Evolutionary conservation across 2,888 invertebrate genomes (phyloP).

Genomic region (Steinernema hermaphroditum): DNA sequence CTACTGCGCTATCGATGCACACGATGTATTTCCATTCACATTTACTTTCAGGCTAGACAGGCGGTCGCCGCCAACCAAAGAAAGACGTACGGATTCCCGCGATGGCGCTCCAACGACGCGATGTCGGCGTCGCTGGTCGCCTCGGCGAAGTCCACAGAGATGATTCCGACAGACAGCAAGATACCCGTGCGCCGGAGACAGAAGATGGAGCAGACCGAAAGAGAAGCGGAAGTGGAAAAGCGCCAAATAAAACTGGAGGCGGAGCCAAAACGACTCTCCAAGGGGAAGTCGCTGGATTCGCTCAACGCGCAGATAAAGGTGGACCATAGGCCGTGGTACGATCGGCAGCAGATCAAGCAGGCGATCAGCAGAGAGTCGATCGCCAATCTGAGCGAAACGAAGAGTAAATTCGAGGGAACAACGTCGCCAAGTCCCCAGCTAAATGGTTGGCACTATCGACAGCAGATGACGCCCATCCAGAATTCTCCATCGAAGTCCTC

Average conservation of each 20-base stretch:
- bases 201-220: slow-evolving; percentile 35
- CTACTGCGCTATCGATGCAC: slow-evolving; percentile 73
- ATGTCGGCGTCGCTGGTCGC: slow-evolving; percentile 60
- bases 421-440: neutral
- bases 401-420: slow-evolving; percentile 30
- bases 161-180: slow-evolving; percentile 46
- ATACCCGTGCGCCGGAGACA: slow-evolving; percentile 36
- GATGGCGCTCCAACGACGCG: slow-evolving; percentile 60
- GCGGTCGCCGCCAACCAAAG: slow-evolving; percentile 40
- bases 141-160: slow-evolving; percentile 43
- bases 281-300: slow-evolving; percentile 9
- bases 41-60: slow-evolving; percentile 42
- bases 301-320: slow-evolving; percentile 3
- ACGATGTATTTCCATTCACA: neutral
- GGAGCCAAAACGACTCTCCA: neutral
- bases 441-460: neutral
- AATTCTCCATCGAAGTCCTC: no score
- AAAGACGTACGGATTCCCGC: slow-evolving; percentile 53
- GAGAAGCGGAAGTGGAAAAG: slow-evolving; percentile 32
- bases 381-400: slow-evolving; percentile 28
- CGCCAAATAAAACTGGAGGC: slow-evolving; percentile 11
- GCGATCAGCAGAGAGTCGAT: slow-evolving; percentile 38
- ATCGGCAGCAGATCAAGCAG: slow-evolving; percentile 34
- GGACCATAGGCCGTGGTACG: slow-evolving; percentile 35
- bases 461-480: no score